Percentiles rank a stretch among this genome's conserved stretches.
Conservation (phyloP, 1,140 invertebrate genomes). For the Thaumetopoea pityocampa region DNA sequence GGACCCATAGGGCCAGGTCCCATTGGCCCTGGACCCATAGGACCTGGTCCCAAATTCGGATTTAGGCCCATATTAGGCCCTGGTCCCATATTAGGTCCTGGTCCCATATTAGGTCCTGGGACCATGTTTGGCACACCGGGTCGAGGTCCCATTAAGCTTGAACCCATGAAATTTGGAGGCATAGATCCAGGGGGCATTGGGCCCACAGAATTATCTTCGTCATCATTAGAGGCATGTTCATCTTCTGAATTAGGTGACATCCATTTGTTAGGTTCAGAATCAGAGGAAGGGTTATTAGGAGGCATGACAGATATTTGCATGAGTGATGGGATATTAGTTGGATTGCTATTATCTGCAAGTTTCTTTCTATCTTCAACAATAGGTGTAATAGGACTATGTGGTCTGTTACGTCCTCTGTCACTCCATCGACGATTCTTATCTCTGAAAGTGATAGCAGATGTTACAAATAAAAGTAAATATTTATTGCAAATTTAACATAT, state of each 20-base stretch:
- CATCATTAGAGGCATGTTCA: slow-evolving; percentile 35
- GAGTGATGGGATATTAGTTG: slow-evolving; percentile 49
- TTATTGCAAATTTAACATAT: slow-evolving; percentile 10
- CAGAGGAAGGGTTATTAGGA: slow-evolving; percentile 35
- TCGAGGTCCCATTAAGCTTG: slow-evolving; percentile 5
- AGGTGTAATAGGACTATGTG: slow-evolving; percentile 53
- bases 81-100: slow-evolving; percentile 11
- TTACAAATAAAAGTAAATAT: slow-evolving; percentile 4
- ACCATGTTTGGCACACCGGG: too few species aligned
- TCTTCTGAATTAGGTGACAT: slow-evolving; percentile 19
- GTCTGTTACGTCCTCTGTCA: slow-evolving; percentile 42
- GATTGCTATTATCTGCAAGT: slow-evolving; percentile 26
- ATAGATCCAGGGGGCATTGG: slow-evolving; percentile 17
- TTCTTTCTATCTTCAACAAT: slow-evolving; percentile 54
- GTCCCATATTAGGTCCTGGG: slow-evolving; percentile 13
- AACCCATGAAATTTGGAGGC: slow-evolving; percentile 10
- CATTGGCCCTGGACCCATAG: slow-evolving; percentile 35
- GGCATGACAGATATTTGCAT: slow-evolving; percentile 56
- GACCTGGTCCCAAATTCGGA: slow-evolving; percentile 18
- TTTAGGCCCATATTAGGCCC: slow-evolving; percentile 10
- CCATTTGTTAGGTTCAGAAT: slow-evolving; percentile 31
- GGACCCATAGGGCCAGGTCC: slow-evolving; percentile 29
- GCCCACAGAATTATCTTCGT: slow-evolving; percentile 14
- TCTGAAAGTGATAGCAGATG: slow-evolving; percentile 38
- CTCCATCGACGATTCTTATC: slow-evolving; percentile 49